phyloP scores from a whole-genome alignment of 2,113 vertebrate species.

The Tinamus guttatus region DNA sequence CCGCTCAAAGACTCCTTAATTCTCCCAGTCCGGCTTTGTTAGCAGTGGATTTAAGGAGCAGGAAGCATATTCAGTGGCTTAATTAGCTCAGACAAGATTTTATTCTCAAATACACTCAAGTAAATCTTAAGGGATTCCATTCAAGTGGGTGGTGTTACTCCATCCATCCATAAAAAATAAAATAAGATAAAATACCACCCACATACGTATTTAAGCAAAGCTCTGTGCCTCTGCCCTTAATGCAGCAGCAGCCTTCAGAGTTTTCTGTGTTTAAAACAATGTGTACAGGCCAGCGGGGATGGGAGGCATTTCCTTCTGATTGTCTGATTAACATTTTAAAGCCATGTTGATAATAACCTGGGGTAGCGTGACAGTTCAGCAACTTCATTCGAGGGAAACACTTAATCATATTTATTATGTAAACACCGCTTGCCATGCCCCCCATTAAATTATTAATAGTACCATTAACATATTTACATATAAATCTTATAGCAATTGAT shows the following conservation, averaged over 20 bases:
- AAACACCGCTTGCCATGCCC: conserved; percentile 78
- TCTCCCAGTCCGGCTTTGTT: not conserved
- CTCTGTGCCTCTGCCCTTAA: accelerated
- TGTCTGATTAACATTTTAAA: conserved; percentile 73
- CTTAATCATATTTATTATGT: conserved; percentile 82
- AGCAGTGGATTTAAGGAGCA: not conserved
- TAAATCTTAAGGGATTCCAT: conserved; percentile 46
- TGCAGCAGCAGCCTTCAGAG: not conserved
- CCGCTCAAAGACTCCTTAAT: not conserved
- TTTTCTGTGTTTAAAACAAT: conserved; percentile 3
- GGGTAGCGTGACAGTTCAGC: conserved; percentile 75
- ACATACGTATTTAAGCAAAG: not conserved
- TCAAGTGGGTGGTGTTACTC: conserved; percentile 9
- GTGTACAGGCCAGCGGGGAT: not conserved
- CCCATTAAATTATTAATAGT: conserved; percentile 79
- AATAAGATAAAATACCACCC: not conserved
- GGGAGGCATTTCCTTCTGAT: conserved; percentile 51
- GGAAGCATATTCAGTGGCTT: not conserved
- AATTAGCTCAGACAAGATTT: conserved; percentile 57
- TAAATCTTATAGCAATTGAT: conserved; percentile 77
- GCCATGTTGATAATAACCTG: conserved; percentile 71
- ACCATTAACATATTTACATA: conserved; percentile 80
- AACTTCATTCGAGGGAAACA: conserved; percentile 76
- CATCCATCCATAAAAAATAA: not conserved
- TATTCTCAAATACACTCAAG: conserved; percentile 57